phyloP scores from a whole-genome alignment of 2,797 vertebrate genomes.

The Rachycentron canadum region DNA sequence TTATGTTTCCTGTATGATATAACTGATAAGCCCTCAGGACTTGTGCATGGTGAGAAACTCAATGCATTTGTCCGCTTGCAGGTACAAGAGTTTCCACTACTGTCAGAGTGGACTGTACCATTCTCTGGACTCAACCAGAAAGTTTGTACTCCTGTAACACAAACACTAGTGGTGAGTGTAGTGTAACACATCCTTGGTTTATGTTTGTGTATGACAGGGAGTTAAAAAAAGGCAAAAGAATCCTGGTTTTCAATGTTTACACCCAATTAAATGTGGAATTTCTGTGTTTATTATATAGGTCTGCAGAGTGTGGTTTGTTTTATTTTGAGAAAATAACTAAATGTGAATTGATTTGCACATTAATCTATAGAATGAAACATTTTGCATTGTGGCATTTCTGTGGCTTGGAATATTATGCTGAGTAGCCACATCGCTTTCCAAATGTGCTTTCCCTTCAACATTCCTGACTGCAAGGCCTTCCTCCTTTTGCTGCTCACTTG shows the following conservation, averaged over 20 bases:
- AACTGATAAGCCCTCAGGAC: constrained; percentile 40
- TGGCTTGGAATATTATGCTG: constrained; percentile 51
- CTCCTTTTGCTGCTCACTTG: constrained; percentile 50
- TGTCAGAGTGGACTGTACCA: constrained; percentile 42
- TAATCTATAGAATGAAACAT: constrained; percentile 36
- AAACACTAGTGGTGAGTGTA: not conserved
- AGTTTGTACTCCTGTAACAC: constrained; percentile 14
- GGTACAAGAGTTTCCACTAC: constrained; percentile 39
- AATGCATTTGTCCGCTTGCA: constrained; percentile 57
- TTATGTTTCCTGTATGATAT: constrained; percentile 42
- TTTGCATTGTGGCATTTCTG: constrained; percentile 42
- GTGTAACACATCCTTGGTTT: constrained; percentile 5
- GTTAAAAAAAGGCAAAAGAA: not conserved
- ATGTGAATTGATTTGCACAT: constrained; percentile 38
- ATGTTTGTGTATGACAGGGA: not conserved
- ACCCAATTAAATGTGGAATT: not conserved
- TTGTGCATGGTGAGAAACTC: constrained; percentile 40
- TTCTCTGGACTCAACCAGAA: constrained; percentile 28
- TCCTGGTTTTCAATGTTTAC: constrained; percentile 6
- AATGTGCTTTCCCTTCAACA: constrained; percentile 59
- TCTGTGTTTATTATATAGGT: constrained; percentile 6
- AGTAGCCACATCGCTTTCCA: constrained; percentile 39
- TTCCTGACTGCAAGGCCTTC: constrained; percentile 64
- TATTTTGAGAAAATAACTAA: constrained; percentile 25
- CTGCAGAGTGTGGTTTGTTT: constrained; percentile 7